Evolutionary conservation across 2,113 vertebrate species (phyloP).

Genomic region (Spea bombifrons): DNA sequence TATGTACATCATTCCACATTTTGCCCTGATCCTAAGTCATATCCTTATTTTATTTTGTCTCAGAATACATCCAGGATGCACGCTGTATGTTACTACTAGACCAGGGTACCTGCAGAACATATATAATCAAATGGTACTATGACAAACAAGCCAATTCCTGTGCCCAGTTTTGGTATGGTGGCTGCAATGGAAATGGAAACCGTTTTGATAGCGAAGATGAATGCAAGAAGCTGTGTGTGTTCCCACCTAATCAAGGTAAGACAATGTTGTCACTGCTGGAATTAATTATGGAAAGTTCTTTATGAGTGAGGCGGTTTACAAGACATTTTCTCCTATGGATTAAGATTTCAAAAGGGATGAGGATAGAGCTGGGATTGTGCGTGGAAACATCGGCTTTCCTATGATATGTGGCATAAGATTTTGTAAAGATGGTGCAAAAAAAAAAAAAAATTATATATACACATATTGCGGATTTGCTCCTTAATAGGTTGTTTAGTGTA

Average conservation of each 20-base stretch:
- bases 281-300: too few relatives aligned
- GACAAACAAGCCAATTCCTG: slow-evolving; percentile 79
- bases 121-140: slow-evolving; percentile 77
- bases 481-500: too few relatives aligned
- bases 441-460: too few relatives aligned
- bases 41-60: slow-evolving; percentile 26
- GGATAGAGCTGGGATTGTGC: too few relatives aligned
- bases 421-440: too few relatives aligned
- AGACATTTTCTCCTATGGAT: too few relatives aligned
- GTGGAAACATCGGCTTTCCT: too few relatives aligned
- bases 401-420: too few relatives aligned
- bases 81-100: slow-evolving; percentile 66
- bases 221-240: slow-evolving; percentile 72
- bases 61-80: slow-evolving; percentile 57
- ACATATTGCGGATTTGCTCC: too few relatives aligned
- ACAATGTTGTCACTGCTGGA: too few relatives aligned
- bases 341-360: too few relatives aligned
- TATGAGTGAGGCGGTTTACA: too few relatives aligned
- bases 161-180: slow-evolving; percentile 84
- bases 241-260: slow-evolving; percentile 59
- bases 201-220: slow-evolving; percentile 75
- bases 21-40: neutral
- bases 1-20: neutral
- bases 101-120: slow-evolving; percentile 74
- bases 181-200: slow-evolving; percentile 78